Evolutionary conservation across 2,797 vertebrate genomes (phyloP).

Genomic region (Apogon talboti): DNA sequence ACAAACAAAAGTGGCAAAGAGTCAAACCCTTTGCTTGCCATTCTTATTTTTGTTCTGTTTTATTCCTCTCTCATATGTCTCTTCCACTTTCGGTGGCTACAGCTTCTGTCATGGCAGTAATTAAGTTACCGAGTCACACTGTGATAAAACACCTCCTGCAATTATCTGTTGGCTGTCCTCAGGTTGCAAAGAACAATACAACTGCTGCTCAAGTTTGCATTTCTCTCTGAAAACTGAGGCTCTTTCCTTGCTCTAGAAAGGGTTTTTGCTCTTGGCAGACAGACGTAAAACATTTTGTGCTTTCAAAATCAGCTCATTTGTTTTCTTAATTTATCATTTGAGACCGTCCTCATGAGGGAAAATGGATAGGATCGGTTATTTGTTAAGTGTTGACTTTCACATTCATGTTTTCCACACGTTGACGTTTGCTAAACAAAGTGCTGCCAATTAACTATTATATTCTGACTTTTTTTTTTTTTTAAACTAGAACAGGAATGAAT

Average conservation of each 20-base stretch:
- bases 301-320: background rate
- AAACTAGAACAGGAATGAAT: no score
- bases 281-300: background rate
- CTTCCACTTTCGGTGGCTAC: background rate
- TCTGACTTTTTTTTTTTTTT: no score
- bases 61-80: background rate
- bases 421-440: no score
- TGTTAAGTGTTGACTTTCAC: background rate
- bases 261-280: background rate
- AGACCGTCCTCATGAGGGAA: background rate
- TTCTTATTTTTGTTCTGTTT: background rate
- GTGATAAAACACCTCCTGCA: slow-evolving; percentile 21
- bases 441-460: no score
- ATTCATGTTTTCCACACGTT: background rate
- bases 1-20: background rate
- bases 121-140: slow-evolving; percentile 15
- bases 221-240: slow-evolving; percentile 7
- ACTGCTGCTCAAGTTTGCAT: background rate
- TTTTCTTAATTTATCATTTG: background rate
- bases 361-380: no score
- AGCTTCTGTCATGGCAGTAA: slow-evolving; percentile 14
- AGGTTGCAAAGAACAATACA: slow-evolving; percentile 15
- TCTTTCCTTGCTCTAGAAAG: background rate
- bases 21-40: background rate
- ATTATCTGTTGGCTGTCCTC: slow-evolving; percentile 17